Conservation (phyloP, 1,140 invertebrate genomes). For the Bombus consobrinus region DNA sequence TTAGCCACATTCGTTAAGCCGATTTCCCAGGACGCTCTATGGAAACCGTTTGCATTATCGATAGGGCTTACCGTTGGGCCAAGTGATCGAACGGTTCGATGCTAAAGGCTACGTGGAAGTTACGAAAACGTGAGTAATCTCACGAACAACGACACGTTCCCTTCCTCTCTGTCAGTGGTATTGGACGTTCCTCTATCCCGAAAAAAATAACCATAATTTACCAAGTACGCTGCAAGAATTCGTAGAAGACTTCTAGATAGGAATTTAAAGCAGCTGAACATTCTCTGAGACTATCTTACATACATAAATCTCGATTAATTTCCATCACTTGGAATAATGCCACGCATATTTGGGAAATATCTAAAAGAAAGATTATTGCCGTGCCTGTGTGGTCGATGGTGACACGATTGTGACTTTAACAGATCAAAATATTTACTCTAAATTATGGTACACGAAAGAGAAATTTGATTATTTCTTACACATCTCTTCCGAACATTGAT, state of each 20-base stretch:
- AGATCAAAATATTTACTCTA: no score
- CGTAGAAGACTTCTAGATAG: background rate
- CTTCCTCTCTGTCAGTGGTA: conserved; percentile 15
- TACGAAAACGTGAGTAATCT: conserved; percentile 60
- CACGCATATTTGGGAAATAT: background rate
- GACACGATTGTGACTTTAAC: no score
- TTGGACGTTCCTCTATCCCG: conserved; percentile 24
- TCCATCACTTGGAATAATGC: background rate
- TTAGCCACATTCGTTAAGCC: conserved; percentile 61
- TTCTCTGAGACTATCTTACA: background rate
- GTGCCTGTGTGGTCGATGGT: no score
- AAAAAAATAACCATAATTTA: conserved; percentile 25
- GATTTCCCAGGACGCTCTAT: conserved; percentile 52
- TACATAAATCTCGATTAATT: background rate
- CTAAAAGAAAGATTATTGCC: background rate
- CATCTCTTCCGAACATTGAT: no score
- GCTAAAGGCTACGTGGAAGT: conserved; percentile 43
- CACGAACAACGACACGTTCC: conserved; percentile 46
- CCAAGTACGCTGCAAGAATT: background rate
- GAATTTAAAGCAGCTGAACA: background rate
- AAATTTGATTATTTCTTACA: no score
- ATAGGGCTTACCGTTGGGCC: conserved; percentile 47
- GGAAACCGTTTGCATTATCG: conserved; percentile 60
- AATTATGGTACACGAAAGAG: no score
- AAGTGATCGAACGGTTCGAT: conserved; percentile 55